Evolutionary conservation across 2,797 vertebrate genomes (phyloP).

Genomic region (Sitta carolinensis): DNA sequence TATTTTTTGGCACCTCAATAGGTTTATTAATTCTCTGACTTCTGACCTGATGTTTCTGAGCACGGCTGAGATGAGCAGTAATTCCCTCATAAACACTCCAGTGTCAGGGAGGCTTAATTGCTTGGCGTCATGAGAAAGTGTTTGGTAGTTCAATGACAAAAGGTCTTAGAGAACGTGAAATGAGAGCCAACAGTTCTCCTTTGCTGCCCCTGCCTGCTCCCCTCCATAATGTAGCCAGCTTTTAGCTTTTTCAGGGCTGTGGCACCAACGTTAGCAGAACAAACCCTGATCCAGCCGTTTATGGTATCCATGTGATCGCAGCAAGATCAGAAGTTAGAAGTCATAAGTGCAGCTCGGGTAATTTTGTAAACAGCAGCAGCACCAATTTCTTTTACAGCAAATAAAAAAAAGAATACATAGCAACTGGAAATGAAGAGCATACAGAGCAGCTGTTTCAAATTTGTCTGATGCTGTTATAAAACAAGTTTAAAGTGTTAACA

Average conservation of each 20-base stretch:
- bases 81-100: slow-evolving; percentile 14
- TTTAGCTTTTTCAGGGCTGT: not conserved
- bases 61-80: not conserved
- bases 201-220: not conserved
- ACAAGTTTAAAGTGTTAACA: slow-evolving; percentile 58
- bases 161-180: slow-evolving; percentile 3
- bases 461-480: slow-evolving; percentile 46
- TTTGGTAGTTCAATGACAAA: slow-evolving; percentile 45
- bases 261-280: not conserved
- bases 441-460: slow-evolving; percentile 62
- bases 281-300: not conserved
- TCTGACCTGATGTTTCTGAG: slow-evolving; percentile 43
- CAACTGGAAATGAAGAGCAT: slow-evolving; percentile 47
- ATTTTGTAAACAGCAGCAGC: slow-evolving; percentile 50
- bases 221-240: not conserved
- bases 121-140: not conserved
- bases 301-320: not conserved
- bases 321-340: slow-evolving; percentile 37
- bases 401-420: not conserved
- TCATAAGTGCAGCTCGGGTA: not conserved
- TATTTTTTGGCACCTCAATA: not conserved
- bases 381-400: slow-evolving; percentile 47
- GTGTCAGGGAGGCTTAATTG: slow-evolving; percentile 43
- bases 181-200: not conserved
- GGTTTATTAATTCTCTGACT: slow-evolving; percentile 46